Conservation (phyloP, 2,113 vertebrate species). For the Tor tambroides region DNA sequence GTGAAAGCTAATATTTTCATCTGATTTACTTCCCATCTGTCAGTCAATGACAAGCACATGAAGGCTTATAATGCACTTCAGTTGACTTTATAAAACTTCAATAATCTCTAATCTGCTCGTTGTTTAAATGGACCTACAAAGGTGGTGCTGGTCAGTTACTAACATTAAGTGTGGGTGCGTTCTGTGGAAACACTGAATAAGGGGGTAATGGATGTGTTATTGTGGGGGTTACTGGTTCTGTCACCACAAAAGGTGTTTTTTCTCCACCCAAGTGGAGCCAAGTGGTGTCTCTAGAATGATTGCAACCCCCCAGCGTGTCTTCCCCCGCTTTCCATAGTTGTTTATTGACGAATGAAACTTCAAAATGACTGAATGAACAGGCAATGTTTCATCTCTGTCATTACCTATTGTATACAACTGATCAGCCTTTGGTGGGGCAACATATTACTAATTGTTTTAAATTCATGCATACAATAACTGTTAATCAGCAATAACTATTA, state of each 20-base stretch:
- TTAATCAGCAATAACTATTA: no score
- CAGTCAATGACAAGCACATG: neutral
- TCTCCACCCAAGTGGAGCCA: neutral
- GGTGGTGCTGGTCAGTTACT: neutral
- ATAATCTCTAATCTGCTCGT: neutral
- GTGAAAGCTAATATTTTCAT: conserved; percentile 1
- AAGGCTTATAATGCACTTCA: neutral
- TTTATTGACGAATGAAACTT: neutral
- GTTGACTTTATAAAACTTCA: neutral
- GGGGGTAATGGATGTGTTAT: neutral
- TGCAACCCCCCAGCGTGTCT: neutral
- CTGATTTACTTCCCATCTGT: neutral
- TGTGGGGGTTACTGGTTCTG: conserved; percentile 12
- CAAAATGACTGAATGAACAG: conserved; percentile 4
- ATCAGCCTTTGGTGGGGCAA: neutral
- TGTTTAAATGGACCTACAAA: neutral
- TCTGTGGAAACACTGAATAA: conserved; percentile 54
- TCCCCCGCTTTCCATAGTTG: conserved; percentile 32
- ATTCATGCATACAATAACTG: neutral
- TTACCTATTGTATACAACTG: neutral
- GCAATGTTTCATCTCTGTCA: neutral
- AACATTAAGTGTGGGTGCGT: neutral
- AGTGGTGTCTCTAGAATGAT: conserved; percentile 15
- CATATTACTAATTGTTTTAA: neutral
- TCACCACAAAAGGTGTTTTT: conserved; percentile 32